Base-by-base conservation (phyloP, 2,888 invertebrate genomes). In the Pammene aurita region DNA sequence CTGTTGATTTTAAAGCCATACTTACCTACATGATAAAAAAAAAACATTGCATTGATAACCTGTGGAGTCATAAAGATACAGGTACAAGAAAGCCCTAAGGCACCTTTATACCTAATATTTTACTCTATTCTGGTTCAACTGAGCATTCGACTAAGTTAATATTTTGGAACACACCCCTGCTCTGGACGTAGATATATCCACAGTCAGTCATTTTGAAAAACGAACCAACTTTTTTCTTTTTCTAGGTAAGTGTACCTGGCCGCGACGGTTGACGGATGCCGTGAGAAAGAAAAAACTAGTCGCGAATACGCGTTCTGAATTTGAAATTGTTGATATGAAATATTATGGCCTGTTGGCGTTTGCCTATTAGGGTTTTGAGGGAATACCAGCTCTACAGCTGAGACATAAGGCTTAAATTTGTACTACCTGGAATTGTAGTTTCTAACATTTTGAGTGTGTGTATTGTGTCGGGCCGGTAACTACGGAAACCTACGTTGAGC, bases 201-300 rank as follows among this genome's bases (percentile, higher is more conserved):
- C 79, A 83, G 79, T 83, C 80, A 81, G 84, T 84, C 84, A 85
- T 82, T 85, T 80, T 85, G 86, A 86, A 82, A 84, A 86, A 87
- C 85, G 85, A 84, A 80, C 72, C 75, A 80, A 84, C 80, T 83
- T 84, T 79, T 66, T 66, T 34, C 44, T 58, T 58, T 58, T 58
- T 46, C 56, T 57, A 66, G 66, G 66, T 48, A 65, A 65, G 71
- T 46, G 50, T 70, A 71, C 72, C 71, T 71, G 72, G 68, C 66
- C 48, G 60, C 60, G 71, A 68, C 68, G 62, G 41, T 64, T 72
- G 72, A 72, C 65, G 64, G 70, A 72, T 72, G 70, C 65, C 56
- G 61, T 38, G n/a, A 10, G 18, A 41, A 64, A 65, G 52, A 58
- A 64, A 68, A 54, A 63, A 52, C 50, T 60, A 65, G 63, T 57